These are phyloP conservation scores for Danio tinwini DNA, from an alignment of 2,797 vertebrate species.

Conservation along the genomic window DNA sequence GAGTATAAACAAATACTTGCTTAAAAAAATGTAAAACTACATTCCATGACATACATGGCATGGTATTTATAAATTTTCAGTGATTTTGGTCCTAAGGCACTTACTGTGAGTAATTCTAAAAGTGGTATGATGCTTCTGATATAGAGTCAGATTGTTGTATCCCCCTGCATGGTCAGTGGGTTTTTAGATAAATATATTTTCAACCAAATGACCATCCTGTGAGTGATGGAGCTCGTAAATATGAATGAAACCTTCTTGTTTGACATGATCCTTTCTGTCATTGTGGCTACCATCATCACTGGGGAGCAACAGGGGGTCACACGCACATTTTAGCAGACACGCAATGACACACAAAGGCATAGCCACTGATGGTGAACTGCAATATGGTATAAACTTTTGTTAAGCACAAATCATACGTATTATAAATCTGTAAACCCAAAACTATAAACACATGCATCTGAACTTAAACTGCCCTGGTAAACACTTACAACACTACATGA, in stretches of 20 bases:
- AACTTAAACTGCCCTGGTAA: background rate
- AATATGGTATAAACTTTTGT: background rate
- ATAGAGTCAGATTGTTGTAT: conserved; percentile 13
- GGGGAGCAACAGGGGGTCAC: conserved; percentile 49
- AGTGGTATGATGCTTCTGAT: too few relatives aligned
- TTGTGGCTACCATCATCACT: conserved; percentile 22
- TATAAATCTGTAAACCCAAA: too few relatives aligned
- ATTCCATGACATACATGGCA: too few relatives aligned
- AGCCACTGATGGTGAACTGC: background rate
- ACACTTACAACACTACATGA: background rate
- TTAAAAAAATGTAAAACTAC: too few relatives aligned
- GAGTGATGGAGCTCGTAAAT: conserved; percentile 66
- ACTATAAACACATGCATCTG: background rate
- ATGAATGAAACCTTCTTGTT: conserved; percentile 68
- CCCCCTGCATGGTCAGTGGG: conserved; percentile 27
- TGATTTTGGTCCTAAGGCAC: too few relatives aligned
- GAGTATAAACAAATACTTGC: too few relatives aligned
- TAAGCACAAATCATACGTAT: background rate
- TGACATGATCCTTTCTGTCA: conserved; percentile 70
- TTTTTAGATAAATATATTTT: conserved; percentile 45
- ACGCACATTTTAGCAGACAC: conserved; percentile 35
- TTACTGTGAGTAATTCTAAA: too few relatives aligned
- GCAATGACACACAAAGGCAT: conserved; percentile 44
- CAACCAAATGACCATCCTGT: conserved; percentile 60
- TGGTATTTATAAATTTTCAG: too few relatives aligned